phyloP scores from a whole-genome alignment of 2,888 invertebrate species.

The Arctia plantaginis region DNA sequence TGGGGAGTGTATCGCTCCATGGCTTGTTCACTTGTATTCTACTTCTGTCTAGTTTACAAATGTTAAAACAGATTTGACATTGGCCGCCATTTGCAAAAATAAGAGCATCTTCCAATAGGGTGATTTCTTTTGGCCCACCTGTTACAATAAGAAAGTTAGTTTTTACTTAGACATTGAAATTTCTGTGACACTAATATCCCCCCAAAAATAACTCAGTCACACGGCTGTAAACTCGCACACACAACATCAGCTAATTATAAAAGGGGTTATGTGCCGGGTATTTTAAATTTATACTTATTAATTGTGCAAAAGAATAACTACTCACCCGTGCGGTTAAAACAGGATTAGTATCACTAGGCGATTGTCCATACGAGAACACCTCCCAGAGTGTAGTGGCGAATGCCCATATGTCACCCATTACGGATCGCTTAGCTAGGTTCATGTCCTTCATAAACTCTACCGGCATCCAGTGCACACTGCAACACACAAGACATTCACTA shows the following conservation, averaged over 20 bases:
- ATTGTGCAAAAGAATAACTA: slow-evolving; percentile 1
- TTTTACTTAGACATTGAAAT: no score
- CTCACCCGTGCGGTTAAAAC: slow-evolving; percentile 78
- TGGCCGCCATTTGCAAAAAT: no score
- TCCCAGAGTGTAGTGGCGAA: slow-evolving; percentile 97
- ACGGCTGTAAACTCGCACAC: no score
- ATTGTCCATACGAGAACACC: slow-evolving; percentile 93
- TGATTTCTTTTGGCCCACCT: no score
- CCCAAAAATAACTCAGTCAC: no score
- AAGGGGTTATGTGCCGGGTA: background rate
- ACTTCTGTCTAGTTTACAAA: no score
- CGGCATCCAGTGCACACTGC: slow-evolving; percentile 96
- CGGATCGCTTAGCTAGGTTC: slow-evolving; percentile 88
- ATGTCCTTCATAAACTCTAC: slow-evolving; percentile 92
- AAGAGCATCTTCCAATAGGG: no score
- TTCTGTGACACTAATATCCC: no score
- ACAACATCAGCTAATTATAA: background rate
- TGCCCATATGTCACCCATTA: slow-evolving; percentile 95
- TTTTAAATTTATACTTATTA: background rate
- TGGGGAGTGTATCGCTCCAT: no score
- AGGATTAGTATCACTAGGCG: slow-evolving; percentile 78
- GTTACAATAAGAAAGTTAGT: no score
- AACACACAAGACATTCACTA: slow-evolving; percentile 25
- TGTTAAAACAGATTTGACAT: no score
- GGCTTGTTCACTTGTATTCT: no score